These are phyloP conservation scores for Rhynchonycteris naso DNA, from an alignment of 2,797 vertebrate species.

Conservation along the genomic window DNA sequence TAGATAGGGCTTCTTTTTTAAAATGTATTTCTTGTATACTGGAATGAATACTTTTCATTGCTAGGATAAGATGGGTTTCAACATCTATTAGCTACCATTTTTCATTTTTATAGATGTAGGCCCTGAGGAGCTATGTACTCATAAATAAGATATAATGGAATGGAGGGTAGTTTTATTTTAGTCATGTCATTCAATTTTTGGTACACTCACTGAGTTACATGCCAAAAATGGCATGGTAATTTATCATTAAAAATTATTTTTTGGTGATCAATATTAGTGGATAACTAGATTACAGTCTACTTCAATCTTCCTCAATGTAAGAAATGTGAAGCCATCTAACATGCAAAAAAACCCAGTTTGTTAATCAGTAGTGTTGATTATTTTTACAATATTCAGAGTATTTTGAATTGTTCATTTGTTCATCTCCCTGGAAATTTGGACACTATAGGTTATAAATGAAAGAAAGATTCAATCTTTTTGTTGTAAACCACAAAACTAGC, in stretches of 20 bases:
- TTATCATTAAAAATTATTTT: neutral
- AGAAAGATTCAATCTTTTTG: neutral
- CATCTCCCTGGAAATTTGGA: neutral
- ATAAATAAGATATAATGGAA: neutral
- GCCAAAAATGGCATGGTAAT: neutral
- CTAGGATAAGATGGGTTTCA: neutral
- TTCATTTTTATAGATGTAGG: conserved; percentile 33
- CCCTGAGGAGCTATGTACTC: neutral
- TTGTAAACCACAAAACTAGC: neutral
- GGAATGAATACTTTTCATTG: neutral
- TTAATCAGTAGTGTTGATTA: neutral
- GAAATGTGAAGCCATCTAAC: neutral
- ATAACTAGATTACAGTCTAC: neutral
- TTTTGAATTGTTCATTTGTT: neutral
- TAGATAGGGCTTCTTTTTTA: neutral
- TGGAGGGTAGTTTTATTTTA: conserved; percentile 12
- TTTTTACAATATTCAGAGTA: neutral
- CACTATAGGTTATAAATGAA: neutral
- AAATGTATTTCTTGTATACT: neutral
- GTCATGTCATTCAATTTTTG: neutral
- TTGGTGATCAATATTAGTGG: neutral
- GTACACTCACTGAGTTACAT: neutral
- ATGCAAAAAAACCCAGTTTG: neutral
- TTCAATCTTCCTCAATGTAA: neutral
- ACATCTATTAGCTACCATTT: conserved; percentile 6